Conservation (phyloP, 2,797 vertebrate genomes). For the Acanthurus leucopareius region DNA sequence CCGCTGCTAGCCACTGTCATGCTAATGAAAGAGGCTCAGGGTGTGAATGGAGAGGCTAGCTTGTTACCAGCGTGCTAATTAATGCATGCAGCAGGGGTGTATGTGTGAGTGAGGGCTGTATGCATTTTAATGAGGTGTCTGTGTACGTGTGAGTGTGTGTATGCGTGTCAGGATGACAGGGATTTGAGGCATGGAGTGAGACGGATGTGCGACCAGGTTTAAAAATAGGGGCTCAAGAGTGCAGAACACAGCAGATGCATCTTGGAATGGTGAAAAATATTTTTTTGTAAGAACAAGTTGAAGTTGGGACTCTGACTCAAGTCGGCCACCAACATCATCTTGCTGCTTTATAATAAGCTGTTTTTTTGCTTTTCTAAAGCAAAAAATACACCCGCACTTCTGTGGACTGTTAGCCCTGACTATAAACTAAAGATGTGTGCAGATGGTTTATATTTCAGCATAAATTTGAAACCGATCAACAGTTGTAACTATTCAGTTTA, state of each 20-base stretch:
- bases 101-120: conserved; percentile 60
- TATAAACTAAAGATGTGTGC: neutral
- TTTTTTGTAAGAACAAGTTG: conserved; percentile 36
- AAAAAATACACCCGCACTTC: neutral
- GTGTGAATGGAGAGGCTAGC: conserved; percentile 86
- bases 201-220: conserved; percentile 61
- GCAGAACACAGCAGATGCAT: conserved; percentile 50
- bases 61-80: conserved; percentile 88
- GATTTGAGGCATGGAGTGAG: conserved; percentile 64
- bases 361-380: conserved; percentile 26
- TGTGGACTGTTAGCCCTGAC: neutral
- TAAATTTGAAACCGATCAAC: conserved; percentile 4
- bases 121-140: conserved; percentile 80
- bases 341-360: neutral
- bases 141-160: conserved; percentile 61
- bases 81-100: conserved; percentile 80
- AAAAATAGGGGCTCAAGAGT: conserved; percentile 56
- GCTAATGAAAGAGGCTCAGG: conserved; percentile 86
- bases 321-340: conserved; percentile 16
- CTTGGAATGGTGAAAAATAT: conserved; percentile 37
- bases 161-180: conserved; percentile 63
- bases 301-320: conserved; percentile 11
- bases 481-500: conserved; percentile 4
- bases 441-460: conserved; percentile 12
- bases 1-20: conserved; percentile 84